Conservation (phyloP, 1,140 invertebrate genomes). For the Agrypnia vestita region DNA sequence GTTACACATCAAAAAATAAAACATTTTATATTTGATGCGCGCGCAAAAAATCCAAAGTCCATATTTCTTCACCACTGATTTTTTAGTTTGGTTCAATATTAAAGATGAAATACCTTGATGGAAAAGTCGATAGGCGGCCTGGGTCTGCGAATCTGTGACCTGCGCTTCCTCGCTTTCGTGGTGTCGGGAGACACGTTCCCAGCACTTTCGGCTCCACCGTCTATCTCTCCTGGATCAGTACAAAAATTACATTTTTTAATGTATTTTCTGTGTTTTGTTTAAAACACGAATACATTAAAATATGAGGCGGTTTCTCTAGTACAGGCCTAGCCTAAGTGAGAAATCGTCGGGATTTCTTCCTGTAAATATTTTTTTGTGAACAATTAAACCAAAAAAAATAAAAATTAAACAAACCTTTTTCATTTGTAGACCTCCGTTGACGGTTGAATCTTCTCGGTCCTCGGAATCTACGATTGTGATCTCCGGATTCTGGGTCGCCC, state of each 20-base stretch:
- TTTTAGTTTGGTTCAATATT: too few species aligned
- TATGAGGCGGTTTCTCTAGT: too few species aligned
- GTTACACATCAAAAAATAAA: too few species aligned
- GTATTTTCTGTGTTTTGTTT: too few species aligned
- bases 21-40: too few species aligned
- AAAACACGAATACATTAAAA: not conserved
- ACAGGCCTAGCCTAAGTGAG: too few species aligned
- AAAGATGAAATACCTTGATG: conserved; percentile 64
- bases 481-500: conserved; percentile 26
- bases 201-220: conserved; percentile 51
- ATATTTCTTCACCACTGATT: not conserved
- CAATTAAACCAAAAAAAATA: not conserved
- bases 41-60: too few species aligned
- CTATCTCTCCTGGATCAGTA: conserved; percentile 34
- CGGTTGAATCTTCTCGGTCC: conserved; percentile 27
- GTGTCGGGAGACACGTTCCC: conserved; percentile 59
- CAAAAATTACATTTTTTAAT: not conserved
- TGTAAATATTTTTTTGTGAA: conserved; percentile 2
- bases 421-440: conserved; percentile 35
- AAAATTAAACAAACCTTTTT: conserved; percentile 36
- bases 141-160: conserved; percentile 63
- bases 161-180: conserved; percentile 48
- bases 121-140: conserved; percentile 68
- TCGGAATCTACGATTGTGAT: conserved; percentile 25
- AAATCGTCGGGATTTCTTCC: too few species aligned